Evolutionary conservation across 2,888 invertebrate genomes (phyloP).

Genomic region (Lacanobia wlatinum): DNA sequence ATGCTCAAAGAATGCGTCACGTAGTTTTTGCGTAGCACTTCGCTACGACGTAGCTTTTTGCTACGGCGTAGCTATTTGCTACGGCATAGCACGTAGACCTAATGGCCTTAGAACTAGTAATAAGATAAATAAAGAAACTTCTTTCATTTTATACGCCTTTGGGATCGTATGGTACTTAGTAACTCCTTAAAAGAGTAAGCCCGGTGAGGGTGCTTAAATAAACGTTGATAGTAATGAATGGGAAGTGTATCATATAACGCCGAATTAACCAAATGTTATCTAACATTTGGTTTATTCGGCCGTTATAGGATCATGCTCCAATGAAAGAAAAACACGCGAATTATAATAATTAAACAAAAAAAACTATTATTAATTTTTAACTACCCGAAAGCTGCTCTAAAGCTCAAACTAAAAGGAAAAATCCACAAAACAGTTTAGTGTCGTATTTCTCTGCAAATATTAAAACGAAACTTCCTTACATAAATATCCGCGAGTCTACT

Average conservation of each 20-base stretch:
- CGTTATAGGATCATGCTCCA: too few relatives aligned
- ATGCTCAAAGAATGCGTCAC: conserved; percentile 20
- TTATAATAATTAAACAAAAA: too few relatives aligned
- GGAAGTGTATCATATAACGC: too few relatives aligned
- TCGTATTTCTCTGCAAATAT: not conserved
- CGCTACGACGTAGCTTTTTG: conserved; percentile 60
- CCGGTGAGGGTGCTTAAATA: not conserved
- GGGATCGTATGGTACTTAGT: conserved; percentile 9
- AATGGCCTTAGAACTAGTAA: conserved; percentile 63
- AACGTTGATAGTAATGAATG: not conserved
- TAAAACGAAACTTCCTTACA: conserved; percentile 5
- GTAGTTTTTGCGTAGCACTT: conserved; percentile 56
- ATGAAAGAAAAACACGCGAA: too few relatives aligned
- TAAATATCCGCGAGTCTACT: not conserved
- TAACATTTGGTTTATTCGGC: too few relatives aligned
- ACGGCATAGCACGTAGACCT: conserved; percentile 64
- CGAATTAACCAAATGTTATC: too few relatives aligned
- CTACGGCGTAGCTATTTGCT: conserved; percentile 62
- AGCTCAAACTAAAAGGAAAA: not conserved
- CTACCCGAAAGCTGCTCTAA: not conserved
- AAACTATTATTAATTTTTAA: not conserved
- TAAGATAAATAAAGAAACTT: conserved; percentile 70
- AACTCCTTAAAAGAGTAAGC: conserved; percentile 4
- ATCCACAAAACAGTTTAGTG: not conserved
- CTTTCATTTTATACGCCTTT: conserved; percentile 66